Conservation (phyloP, 2,888 invertebrate species). For the Fragum whitleyi region DNA sequence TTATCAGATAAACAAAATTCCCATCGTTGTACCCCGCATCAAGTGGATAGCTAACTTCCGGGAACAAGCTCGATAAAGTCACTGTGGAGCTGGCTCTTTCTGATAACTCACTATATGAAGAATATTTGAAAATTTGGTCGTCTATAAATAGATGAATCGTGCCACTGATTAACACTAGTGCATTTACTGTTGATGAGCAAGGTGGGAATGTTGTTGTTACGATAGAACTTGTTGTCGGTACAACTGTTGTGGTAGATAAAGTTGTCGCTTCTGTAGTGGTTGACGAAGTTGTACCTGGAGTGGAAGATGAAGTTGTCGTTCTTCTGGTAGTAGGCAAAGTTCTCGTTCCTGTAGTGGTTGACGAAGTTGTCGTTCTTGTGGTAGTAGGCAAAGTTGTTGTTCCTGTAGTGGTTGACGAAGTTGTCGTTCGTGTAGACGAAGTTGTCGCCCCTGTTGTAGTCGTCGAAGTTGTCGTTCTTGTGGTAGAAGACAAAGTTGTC, state of each 20-base stretch:
- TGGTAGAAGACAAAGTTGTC: not conserved
- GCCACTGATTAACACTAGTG: not conserved
- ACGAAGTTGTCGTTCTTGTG: not conserved
- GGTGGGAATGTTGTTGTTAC: not conserved
- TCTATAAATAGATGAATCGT: not conserved
- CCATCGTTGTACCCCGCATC: not conserved
- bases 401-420: not conserved
- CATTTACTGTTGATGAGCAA: conserved; percentile 7
- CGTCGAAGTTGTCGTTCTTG: not conserved
- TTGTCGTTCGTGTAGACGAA: not conserved
- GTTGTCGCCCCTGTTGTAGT: not conserved
- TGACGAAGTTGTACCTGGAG: not conserved
- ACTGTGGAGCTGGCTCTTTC: not conserved
- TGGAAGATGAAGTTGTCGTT: not conserved
- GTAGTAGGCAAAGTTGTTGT: not conserved
- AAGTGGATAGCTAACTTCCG: conserved; percentile 2
- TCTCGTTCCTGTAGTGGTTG: not conserved
- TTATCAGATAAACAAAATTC: not conserved
- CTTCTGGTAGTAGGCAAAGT: not conserved
- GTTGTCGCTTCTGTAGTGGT: not conserved
- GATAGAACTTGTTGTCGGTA: conserved; percentile 7
- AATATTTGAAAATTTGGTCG: not conserved
- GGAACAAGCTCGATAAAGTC: not conserved
- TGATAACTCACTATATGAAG: not conserved
- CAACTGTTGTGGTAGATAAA: not conserved